Percentiles rank a stretch among this genome's conserved stretches.
Evolutionary conservation across 1,140 invertebrate species (phyloP).

Genomic region (Neodiprion virginianus): DNA sequence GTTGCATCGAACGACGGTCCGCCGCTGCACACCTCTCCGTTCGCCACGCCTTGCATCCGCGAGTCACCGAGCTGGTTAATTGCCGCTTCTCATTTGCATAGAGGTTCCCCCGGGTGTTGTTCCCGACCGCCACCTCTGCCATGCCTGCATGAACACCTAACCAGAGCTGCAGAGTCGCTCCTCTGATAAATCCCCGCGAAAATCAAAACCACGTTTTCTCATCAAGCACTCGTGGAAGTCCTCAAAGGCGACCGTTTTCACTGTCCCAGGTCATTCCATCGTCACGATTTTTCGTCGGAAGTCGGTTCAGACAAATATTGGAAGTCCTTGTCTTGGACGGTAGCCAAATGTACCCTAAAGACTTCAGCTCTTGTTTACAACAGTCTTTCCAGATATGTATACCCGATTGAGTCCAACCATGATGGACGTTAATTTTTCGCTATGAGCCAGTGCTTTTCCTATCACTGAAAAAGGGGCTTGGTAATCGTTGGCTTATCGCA

Average conservation of each 20-base stretch:
- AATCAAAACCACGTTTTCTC: not conserved
- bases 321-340: too few relatives aligned
- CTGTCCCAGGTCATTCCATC: not conserved
- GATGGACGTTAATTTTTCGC: too few relatives aligned
- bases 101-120: slow-evolving; percentile 26
- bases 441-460: too few relatives aligned
- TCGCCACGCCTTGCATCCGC: not conserved
- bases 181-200: not conserved
- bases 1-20: slow-evolving; percentile 4
- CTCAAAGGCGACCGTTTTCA: not conserved
- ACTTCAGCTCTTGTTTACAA: too few relatives aligned
- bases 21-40: not conserved
- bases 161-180: too few relatives aligned
- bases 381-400: too few relatives aligned
- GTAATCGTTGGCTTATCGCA: too few relatives aligned
- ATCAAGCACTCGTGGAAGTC: not conserved
- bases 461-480: too few relatives aligned
- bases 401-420: too few relatives aligned
- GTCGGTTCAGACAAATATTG: too few relatives aligned
- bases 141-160: not conserved
- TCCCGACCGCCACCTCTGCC: not conserved
- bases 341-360: too few relatives aligned
- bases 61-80: slow-evolving; percentile 34
- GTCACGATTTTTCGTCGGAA: not conserved
- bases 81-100: slow-evolving; percentile 47